Percentiles rank a stretch among this genome's conserved stretches.
Evolutionary conservation across 1,140 invertebrate genomes (phyloP).

Genomic region (Spodoptera frugiperda): DNA sequence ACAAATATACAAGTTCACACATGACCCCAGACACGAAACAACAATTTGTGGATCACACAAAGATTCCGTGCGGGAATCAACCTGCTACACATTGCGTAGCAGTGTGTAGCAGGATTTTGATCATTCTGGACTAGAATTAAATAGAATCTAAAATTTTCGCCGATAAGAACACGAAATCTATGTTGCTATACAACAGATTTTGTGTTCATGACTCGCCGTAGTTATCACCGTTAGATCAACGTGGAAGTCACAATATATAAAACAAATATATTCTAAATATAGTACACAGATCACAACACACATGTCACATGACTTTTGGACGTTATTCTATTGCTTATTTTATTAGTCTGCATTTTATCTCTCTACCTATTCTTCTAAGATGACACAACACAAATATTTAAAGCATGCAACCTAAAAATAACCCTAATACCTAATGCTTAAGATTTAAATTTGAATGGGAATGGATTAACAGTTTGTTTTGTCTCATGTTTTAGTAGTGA

Average conservation of each 20-base stretch:
- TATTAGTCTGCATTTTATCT: constrained; percentile 15
- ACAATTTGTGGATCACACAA: no score
- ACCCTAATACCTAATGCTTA: background rate
- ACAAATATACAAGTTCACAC: no score
- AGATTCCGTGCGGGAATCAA: no score
- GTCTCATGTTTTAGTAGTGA: constrained; percentile 8
- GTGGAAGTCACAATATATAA: background rate
- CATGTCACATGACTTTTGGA: constrained; percentile 30
- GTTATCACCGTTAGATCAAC: no score
- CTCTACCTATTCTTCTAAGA: background rate
- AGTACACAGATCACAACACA: background rate
- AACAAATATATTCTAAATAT: background rate
- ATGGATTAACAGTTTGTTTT: constrained; percentile 31
- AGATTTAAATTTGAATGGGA: constrained; percentile 5
- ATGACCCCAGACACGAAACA: no score
- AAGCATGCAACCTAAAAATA: constrained; percentile 4
- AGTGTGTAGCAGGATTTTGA: no score
- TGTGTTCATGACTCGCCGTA: no score
- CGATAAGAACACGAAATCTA: no score
- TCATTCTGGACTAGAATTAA: no score
- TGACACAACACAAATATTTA: constrained; percentile 23
- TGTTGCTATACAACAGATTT: no score
- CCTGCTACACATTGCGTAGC: no score
- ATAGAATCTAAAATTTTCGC: no score
- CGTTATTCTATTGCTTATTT: constrained; percentile 10